Conservation (phyloP, 2,113 vertebrate genomes). For the Notarius quadriscutis region DNA sequence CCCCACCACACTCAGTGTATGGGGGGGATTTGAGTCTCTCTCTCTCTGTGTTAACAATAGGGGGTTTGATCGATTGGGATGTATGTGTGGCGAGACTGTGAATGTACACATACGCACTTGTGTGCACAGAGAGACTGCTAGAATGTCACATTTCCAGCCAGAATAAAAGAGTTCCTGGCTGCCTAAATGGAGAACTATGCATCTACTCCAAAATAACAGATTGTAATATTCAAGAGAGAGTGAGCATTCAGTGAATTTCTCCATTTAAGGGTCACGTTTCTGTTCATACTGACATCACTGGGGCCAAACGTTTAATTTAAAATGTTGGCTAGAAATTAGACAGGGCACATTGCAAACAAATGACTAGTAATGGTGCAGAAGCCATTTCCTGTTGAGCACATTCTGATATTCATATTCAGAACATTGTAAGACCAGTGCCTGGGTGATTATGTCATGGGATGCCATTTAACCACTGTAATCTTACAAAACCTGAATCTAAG, state of each 20-base stretch:
- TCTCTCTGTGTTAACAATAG: not conserved
- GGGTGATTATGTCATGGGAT: not conserved
- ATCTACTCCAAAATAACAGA: constrained; percentile 53
- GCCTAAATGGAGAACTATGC: constrained; percentile 54
- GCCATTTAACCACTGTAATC: not conserved
- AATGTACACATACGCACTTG: constrained; percentile 42
- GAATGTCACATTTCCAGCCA: constrained; percentile 57
- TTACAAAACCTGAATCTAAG: not conserved
- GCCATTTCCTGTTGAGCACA: not conserved
- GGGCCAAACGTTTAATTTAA: not conserved
- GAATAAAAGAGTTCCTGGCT: constrained; percentile 70
- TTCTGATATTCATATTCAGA: not conserved
- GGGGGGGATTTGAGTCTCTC: no score
- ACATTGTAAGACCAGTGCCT: not conserved
- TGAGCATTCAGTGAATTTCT: not conserved
- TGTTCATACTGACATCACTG: not conserved
- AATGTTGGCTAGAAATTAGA: not conserved
- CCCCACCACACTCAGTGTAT: not conserved
- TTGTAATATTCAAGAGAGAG: constrained; percentile 39
- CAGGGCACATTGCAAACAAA: not conserved
- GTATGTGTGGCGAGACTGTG: constrained; percentile 26
- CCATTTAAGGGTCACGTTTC: not conserved
- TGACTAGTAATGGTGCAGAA: not conserved
- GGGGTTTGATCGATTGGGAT: constrained; percentile 11
- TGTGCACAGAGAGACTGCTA: constrained; percentile 26